Percentiles rank a stretch among this genome's conserved stretches.
phyloP scores from a whole-genome alignment of 1,140 invertebrate species.

The Calosoma granatense region DNA sequence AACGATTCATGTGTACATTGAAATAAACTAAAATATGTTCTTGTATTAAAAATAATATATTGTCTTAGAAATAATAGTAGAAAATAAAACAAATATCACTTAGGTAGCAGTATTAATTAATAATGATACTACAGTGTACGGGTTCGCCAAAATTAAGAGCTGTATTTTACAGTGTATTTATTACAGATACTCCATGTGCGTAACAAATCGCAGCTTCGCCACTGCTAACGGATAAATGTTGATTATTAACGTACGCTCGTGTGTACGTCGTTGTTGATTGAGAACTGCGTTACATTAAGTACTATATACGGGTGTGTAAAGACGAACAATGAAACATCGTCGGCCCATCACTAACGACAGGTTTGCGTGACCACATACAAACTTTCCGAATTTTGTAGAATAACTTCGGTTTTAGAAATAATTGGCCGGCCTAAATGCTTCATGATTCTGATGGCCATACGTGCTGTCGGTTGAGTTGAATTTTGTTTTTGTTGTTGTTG shows the following conservation, averaged over 20 bases:
- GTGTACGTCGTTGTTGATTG: constrained; percentile 1
- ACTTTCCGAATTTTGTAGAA: constrained; percentile 8
- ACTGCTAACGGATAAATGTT: not conserved
- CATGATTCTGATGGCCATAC: constrained; percentile 3
- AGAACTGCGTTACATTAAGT: not conserved
- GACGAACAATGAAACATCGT: constrained; percentile 6
- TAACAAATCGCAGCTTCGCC: not conserved
- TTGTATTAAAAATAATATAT: too few species aligned
- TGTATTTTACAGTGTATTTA: too few species aligned
- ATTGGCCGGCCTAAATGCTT: constrained; percentile 4
- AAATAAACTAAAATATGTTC: too few species aligned
- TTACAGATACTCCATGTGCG: too few species aligned
- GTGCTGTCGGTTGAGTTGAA: not conserved
- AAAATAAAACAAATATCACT: too few species aligned
- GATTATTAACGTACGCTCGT: not conserved
- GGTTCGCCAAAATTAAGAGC: too few species aligned
- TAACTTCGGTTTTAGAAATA: constrained; percentile 8
- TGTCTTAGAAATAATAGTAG: too few species aligned
- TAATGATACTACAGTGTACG: too few species aligned
- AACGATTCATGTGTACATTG: too few species aligned
- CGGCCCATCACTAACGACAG: constrained; percentile 3
- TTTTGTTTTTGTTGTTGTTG: not conserved
- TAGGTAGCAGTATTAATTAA: too few species aligned
- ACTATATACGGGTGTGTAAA: not conserved
- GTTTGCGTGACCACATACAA: not conserved